Percentiles rank a stretch among this genome's conserved stretches.
Conservation (phyloP, 2,888 invertebrate genomes). For the Listrodromus nycthemerus region DNA sequence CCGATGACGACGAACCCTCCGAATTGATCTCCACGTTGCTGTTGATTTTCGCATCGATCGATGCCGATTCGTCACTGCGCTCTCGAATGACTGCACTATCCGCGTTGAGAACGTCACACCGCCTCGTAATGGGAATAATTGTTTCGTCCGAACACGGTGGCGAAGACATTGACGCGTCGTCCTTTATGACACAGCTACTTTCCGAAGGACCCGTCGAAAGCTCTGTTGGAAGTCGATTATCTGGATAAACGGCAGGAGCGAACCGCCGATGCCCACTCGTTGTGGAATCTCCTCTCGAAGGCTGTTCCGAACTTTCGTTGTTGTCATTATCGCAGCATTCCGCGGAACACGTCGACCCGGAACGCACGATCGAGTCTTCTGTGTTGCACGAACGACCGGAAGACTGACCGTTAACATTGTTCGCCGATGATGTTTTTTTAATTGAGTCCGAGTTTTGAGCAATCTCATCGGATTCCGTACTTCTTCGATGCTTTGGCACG, state of each 20-base stretch:
- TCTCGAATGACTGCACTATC: neutral
- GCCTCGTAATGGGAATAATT: neutral
- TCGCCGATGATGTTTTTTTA: constrained; percentile 41
- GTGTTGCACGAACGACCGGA: constrained; percentile 30
- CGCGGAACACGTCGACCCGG: constrained; percentile 26
- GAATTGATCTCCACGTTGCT: constrained; percentile 8
- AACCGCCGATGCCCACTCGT: neutral
- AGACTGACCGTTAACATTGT: constrained; percentile 36
- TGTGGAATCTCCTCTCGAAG: neutral
- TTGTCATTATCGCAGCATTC: constrained; percentile 38
- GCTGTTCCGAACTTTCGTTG: constrained; percentile 18
- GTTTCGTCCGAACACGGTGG: constrained; percentile 39
- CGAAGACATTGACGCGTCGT: constrained; percentile 17
- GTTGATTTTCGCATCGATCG: constrained; percentile 18
- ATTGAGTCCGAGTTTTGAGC: constrained; percentile 46
- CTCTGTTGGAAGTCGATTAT: neutral
- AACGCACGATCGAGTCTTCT: constrained; percentile 29
- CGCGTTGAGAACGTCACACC: too few relatives aligned
- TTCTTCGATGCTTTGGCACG: constrained; percentile 90
- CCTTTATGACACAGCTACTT: neutral
- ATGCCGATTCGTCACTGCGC: neutral
- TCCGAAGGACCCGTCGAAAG: neutral
- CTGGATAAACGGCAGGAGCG: neutral
- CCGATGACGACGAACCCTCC: constrained; percentile 33
- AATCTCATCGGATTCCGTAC: constrained; percentile 77